Evolutionary conservation across 2,888 invertebrate species (phyloP).

Genomic region (Pocota personata): DNA sequence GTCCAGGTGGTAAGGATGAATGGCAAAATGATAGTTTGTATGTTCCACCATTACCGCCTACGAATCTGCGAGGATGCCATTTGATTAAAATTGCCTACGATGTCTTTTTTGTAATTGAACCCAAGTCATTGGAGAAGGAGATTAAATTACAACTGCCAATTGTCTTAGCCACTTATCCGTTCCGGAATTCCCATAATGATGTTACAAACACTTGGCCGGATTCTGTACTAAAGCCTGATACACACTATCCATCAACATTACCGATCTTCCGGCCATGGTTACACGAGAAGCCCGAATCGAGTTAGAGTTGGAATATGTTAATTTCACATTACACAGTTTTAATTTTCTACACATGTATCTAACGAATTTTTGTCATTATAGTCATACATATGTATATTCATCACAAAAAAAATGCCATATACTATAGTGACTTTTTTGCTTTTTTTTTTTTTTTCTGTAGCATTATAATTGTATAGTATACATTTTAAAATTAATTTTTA

Average conservation of each 20-base stretch:
- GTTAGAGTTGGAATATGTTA: conserved; percentile 52
- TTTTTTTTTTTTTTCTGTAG: conserved; percentile 15
- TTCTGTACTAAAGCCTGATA: conserved; percentile 89
- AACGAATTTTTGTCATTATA: conserved; percentile 62
- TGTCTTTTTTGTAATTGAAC: conserved; percentile 95
- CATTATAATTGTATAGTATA: conserved; percentile 36
- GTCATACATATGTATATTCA: conserved; percentile 57
- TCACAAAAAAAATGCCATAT: conserved; percentile 68
- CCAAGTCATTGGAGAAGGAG: conserved; percentile 95
- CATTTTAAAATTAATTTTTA: conserved; percentile 1
- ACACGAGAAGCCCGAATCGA: conserved; percentile 85
- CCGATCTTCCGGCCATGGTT: conserved; percentile 96
- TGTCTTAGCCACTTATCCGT: conserved; percentile 95
- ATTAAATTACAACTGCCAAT: conserved; percentile 96
- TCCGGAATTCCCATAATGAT: conserved; percentile 87
- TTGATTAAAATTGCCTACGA: conserved; percentile 96
- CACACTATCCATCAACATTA: conserved; percentile 96
- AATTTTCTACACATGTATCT: conserved; percentile 25
- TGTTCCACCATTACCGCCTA: conserved; percentile 96
- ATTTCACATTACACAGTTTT: background rate
- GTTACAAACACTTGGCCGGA: conserved; percentile 85
- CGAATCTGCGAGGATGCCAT: conserved; percentile 96
- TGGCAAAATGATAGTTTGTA: conserved; percentile 95
- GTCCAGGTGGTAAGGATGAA: conserved; percentile 91
- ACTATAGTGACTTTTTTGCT: conserved; percentile 59